phyloP scores from a whole-genome alignment of 2,113 vertebrate genomes.

The Cephalophus harveyi region DNA sequence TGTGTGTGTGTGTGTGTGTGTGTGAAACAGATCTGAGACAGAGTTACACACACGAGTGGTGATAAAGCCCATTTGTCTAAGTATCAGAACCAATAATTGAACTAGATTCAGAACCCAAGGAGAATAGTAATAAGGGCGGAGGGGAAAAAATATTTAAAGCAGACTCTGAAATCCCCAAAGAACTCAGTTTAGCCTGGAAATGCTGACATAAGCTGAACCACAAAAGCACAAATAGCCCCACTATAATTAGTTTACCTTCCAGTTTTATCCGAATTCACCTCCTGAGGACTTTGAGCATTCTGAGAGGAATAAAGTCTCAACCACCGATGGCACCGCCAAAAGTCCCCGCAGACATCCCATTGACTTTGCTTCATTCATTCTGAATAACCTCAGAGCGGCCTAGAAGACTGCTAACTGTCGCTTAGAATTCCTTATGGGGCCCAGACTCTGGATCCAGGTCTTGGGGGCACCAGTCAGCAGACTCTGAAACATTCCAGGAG shows the following conservation, averaged over 20 bases:
- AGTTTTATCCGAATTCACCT: slow-evolving; percentile 70
- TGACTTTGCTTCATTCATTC: slow-evolving; percentile 66
- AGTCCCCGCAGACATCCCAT: slow-evolving; percentile 63
- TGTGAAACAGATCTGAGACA: background rate
- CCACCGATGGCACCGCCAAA: slow-evolving; percentile 41
- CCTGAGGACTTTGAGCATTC: slow-evolving; percentile 61
- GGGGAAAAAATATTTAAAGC: slow-evolving; percentile 42
- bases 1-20: background rate
- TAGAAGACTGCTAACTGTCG: slow-evolving; percentile 23
- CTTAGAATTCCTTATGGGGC: slow-evolving; percentile 4
- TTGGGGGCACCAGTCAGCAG: background rate
- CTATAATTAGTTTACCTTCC: slow-evolving; percentile 77
- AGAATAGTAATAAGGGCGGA: slow-evolving; percentile 37
- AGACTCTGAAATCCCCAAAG: slow-evolving; percentile 41
- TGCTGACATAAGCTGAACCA: slow-evolving; percentile 56
- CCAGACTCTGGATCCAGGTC: background rate
- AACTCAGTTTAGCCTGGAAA: slow-evolving; percentile 53
- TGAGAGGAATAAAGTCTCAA: slow-evolving; percentile 68
- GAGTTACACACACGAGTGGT: background rate
- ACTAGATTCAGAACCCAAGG: background rate
- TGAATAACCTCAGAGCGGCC: slow-evolving; percentile 22
- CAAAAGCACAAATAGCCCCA: slow-evolving; percentile 33
- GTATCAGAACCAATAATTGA: background rate
- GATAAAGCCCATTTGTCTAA: slow-evolving; percentile 22
- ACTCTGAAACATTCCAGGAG: background rate